A percentile compares a stretch with the other conserved stretches of the same genome.
phyloP scores from a whole-genome alignment of 2,888 invertebrate genomes.

The Onchidella celtica region DNA sequence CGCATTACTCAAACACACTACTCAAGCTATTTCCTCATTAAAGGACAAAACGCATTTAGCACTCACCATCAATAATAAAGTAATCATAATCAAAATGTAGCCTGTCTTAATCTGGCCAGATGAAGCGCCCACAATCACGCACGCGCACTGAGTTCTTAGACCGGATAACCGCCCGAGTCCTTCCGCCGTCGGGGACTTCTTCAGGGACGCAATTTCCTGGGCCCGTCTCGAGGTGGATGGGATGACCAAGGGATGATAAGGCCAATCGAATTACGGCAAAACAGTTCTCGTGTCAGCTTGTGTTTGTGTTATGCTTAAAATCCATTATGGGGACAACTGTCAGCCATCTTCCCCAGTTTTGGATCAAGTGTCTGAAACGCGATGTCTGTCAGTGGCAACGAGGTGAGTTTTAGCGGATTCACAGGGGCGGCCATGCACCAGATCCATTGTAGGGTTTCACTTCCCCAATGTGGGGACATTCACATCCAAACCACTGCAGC shows the following conservation, averaged over 20 bases:
- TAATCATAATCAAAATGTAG: slow-evolving; percentile 43
- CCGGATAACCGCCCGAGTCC: slow-evolving; percentile 50
- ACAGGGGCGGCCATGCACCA: not conserved
- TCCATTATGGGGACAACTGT: slow-evolving; percentile 43
- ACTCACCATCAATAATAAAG: slow-evolving; percentile 32
- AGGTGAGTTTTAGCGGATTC: not conserved
- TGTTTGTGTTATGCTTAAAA: slow-evolving; percentile 49
- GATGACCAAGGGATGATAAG: slow-evolving; percentile 31
- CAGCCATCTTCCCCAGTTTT: slow-evolving; percentile 19
- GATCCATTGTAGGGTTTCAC: no score
- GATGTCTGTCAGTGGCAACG: not conserved
- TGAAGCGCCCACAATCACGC: slow-evolving; percentile 48
- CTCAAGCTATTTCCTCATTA: slow-evolving; percentile 12
- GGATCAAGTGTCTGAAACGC: slow-evolving; percentile 26
- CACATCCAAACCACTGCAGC: slow-evolving; percentile 20
- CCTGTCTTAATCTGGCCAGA: slow-evolving; percentile 19
- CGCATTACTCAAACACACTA: not conserved
- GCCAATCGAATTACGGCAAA: slow-evolving; percentile 48
- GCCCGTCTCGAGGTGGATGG: slow-evolving; percentile 22
- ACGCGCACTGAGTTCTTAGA: slow-evolving; percentile 36
- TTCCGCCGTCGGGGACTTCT: slow-evolving; percentile 47
- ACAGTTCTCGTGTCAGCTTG: slow-evolving; percentile 35
- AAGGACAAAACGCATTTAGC: slow-evolving; percentile 37
- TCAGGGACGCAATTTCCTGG: slow-evolving; percentile 41
- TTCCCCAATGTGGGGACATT: no score